A percentile compares a stretch with the other conserved stretches of the same genome.
Conservation (phyloP, 2,888 invertebrate species). For the Aphodius granarius region DNA sequence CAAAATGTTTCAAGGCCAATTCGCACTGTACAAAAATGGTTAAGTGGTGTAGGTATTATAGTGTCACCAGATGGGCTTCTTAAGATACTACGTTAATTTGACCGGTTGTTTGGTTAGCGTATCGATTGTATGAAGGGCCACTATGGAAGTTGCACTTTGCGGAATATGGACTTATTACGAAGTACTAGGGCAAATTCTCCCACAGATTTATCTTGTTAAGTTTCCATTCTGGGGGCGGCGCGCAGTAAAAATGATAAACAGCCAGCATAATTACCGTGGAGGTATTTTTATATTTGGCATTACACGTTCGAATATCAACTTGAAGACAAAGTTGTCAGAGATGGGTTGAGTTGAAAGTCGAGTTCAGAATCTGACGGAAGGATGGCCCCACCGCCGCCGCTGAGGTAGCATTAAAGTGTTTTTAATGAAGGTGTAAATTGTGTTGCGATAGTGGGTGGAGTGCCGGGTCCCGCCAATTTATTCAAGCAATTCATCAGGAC, state of each 20-base stretch:
- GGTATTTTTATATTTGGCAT: background rate
- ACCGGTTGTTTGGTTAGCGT: background rate
- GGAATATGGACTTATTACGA: background rate
- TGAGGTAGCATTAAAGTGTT: slow-evolving; percentile 8
- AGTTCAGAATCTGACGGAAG: background rate
- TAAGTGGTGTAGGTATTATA: no score
- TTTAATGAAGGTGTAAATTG: slow-evolving; percentile 15
- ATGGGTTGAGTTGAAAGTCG: no score
- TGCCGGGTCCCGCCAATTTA: slow-evolving; percentile 16
- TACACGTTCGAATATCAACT: background rate
- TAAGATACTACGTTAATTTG: background rate
- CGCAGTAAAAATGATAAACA: background rate
- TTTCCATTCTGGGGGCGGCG: background rate
- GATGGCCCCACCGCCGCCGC: background rate
- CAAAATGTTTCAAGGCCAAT: no score
- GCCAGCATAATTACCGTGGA: background rate
- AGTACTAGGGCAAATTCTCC: background rate
- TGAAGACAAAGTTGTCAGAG: background rate
- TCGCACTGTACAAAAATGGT: no score
- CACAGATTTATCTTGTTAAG: background rate
- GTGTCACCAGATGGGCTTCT: no score
- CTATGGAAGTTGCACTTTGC: background rate
- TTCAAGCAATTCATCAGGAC: slow-evolving; percentile 35
- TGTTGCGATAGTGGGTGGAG: background rate
- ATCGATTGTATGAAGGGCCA: no score